Conservation (phyloP, 1,140 invertebrate species). For the Linepithema humile region DNA sequence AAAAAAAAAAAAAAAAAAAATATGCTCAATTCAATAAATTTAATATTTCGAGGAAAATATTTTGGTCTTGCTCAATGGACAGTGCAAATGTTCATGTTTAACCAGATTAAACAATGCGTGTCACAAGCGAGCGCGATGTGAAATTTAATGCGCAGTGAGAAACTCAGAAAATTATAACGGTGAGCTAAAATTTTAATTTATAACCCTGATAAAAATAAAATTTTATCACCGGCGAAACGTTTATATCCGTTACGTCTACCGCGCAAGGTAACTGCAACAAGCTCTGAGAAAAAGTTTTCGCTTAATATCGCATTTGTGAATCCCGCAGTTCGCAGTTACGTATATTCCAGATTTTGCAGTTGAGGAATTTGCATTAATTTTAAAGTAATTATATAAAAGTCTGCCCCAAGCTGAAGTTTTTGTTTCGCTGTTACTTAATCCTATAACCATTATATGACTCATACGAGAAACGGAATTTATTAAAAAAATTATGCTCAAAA, state of each 20-base stretch:
- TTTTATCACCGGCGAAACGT: constrained; percentile 6
- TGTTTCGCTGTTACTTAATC: constrained; percentile 26
- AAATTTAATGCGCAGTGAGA: constrained; percentile 28
- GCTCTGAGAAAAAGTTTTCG: constrained; percentile 44
- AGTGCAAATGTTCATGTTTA: constrained; percentile 39
- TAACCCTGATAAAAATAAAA: constrained; percentile 45
- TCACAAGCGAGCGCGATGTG: neutral
- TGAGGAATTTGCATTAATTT: constrained; percentile 51
- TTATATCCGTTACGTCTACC: neutral
- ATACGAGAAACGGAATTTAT: neutral
- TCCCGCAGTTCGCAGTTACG: constrained; percentile 29
- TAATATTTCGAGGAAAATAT: constrained; percentile 18
- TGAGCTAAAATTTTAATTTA: constrained; percentile 40
- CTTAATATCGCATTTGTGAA: constrained; percentile 53
- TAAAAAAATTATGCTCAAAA: constrained; percentile 14
- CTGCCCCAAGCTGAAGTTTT: constrained; percentile 12
- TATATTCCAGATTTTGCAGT: constrained; percentile 39
- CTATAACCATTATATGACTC: neutral
- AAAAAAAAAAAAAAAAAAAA: too few relatives aligned
- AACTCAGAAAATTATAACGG: constrained; percentile 9
- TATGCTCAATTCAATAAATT: neutral
- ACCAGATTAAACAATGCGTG: constrained; percentile 42
- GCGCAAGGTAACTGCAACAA: constrained; percentile 9
- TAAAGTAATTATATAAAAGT: constrained; percentile 37
- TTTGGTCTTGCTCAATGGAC: neutral